Conservation (phyloP, 2,113 vertebrate species). For the Lagopus muta region DNA sequence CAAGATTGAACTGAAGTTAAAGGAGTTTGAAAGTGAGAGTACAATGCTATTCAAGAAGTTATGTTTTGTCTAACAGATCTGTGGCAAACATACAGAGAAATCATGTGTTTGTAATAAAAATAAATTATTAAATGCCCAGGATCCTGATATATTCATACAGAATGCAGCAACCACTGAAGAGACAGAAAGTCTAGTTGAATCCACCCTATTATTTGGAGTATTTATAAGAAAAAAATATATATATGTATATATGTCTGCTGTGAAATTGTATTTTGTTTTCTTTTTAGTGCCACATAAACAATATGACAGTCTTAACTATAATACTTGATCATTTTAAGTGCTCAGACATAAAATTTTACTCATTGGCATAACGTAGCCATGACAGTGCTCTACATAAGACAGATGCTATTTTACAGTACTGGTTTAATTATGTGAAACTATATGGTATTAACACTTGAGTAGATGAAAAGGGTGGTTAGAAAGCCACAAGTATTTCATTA, state of each 20-base stretch:
- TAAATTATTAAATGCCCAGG: conserved; percentile 26
- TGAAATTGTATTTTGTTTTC: conserved; percentile 68
- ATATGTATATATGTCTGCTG: conserved; percentile 23
- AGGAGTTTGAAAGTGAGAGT: not conserved
- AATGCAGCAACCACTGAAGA: conserved; percentile 59
- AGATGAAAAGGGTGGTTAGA: not conserved
- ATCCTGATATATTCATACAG: conserved; percentile 34
- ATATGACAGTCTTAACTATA: conserved; percentile 75
- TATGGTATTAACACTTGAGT: not conserved
- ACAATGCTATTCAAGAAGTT: conserved; percentile 7
- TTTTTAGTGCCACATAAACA: conserved; percentile 71
- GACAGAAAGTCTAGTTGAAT: conserved; percentile 71
- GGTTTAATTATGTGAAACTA: not conserved
- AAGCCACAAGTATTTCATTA: not conserved
- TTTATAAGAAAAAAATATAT: conserved; percentile 46
- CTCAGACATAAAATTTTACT: conserved; percentile 66
- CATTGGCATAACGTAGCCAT: conserved; percentile 40
- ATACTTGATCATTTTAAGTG: conserved; percentile 74
- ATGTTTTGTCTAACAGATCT: conserved; percentile 40
- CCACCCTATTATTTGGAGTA: conserved; percentile 79
- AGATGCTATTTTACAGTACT: not conserved
- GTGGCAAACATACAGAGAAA: conserved; percentile 12
- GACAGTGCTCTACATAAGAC: conserved; percentile 62
- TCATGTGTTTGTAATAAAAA: conserved; percentile 40
- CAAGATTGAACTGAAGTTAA: conserved; percentile 9